Base-by-base conservation (phyloP, 2,888 invertebrate genomes). In the Steromphala cineraria region DNA sequence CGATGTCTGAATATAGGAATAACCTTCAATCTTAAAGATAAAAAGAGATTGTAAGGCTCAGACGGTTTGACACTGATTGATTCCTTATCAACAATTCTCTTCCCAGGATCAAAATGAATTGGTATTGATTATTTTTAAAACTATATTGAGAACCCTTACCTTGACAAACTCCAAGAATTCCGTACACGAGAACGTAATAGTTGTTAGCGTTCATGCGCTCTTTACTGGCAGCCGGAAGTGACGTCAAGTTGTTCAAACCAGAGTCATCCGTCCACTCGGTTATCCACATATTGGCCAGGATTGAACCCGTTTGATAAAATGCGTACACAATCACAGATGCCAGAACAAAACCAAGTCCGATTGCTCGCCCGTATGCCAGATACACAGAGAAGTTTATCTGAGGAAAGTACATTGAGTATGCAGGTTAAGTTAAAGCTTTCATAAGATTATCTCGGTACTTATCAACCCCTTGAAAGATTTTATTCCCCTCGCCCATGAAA, bases 261-360 rank as follows among this genome's bases (percentile, higher is more conserved):
- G 74, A 40, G 31, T 75, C 79, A 55, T 82, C 84, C 31, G 82
- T 82, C 84, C 84, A 84, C 53, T 67, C 67, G 24, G 75, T 81
- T n/a, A 84, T 67, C 84, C 84, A 84, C 28, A 79, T 75, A 13
- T 75, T 81, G 5, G 80, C 75, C 1, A n/a, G 67, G 28, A 82
- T n/a, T 5, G 80, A 81, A n/a, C 55, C 75, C 19, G 56, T 71
- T 67, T 79, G 81, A 46, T 62, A 82, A 40, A 75, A 10, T 3
- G 81, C 8, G 71, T 74, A 84, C 55, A 81, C 31, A 13, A 78
- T 17, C 13, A 67, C 28, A 67, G 79, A 31, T 21, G 53, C 52
- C 8, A 40, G 5, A 21, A 79, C 76, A 17, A 56, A 67, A 7
- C 79, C 0, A 3, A 31, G 28, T 15, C 84, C 84, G n/a, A 56